Evolutionary conservation across 2,797 vertebrate species (phyloP).

Genomic region (Ispidina picta): DNA sequence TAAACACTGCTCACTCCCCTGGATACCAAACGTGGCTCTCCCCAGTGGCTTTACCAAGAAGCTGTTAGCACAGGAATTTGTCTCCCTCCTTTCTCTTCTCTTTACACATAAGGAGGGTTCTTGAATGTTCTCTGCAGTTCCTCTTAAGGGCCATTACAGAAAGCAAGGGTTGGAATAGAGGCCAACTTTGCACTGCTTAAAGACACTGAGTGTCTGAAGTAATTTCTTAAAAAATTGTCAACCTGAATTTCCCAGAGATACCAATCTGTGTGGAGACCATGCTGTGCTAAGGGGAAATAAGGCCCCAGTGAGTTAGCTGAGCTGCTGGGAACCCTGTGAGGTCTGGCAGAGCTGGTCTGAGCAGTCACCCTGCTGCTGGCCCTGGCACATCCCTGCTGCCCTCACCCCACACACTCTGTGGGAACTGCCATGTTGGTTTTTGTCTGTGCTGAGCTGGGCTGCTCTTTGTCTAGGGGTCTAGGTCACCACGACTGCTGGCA

Average conservation of each 20-base stretch:
- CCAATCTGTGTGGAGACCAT: neutral
- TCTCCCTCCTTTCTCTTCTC: neutral
- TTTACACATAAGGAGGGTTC: neutral
- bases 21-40: neutral
- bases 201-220: neutral
- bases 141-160: neutral
- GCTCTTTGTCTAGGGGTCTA: neutral
- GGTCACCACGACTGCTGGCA: neutral
- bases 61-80: neutral
- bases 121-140: neutral
- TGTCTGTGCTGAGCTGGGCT: neutral
- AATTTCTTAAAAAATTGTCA: neutral
- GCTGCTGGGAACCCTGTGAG: neutral
- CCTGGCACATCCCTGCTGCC: fast-evolving
- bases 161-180: neutral
- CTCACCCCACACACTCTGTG: neutral
- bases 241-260: neutral
- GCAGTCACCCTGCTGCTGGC: neutral
- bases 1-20: neutral
- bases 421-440: neutral
- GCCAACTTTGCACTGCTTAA: neutral
- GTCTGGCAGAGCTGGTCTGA: neutral
- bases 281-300: neutral
- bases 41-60: neutral
- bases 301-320: neutral